These are phyloP conservation scores for Bedellia somnulentella DNA, from an alignment of 2,888 invertebrate species.

Conservation along the genomic window DNA sequence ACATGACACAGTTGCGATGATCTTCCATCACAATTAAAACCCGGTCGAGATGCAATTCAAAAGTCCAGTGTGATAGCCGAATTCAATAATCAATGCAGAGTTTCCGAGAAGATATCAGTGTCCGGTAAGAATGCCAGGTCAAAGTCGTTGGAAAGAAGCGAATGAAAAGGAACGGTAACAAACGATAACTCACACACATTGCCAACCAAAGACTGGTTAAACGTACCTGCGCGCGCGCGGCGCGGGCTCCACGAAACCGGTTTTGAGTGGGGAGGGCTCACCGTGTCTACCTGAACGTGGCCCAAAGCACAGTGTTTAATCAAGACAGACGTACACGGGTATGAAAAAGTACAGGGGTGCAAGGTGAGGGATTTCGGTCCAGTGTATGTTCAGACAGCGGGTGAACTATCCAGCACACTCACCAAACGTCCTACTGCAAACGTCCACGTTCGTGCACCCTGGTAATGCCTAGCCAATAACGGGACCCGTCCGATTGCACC, in stretches of 20 bases:
- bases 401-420: no score
- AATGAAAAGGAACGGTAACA: no score
- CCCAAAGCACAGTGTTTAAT: not conserved
- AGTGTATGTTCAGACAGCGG: no score
- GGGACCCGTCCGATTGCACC: no score
- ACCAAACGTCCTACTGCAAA: no score
- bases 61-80: not conserved
- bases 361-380: no score
- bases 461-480: no score
- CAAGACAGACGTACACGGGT: not conserved
- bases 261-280: not conserved
- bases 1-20: conserved; percentile 4
- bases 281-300: no score
- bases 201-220: not conserved
- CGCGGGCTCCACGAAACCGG: not conserved
- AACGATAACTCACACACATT: no score
- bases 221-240: not conserved
- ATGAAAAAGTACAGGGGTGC: not conserved
- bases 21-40: conserved; percentile 1
- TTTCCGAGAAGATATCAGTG: not conserved
- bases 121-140: not conserved
- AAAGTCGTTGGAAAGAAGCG: no score
- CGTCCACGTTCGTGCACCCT: no score
- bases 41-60: conserved; percentile 2
- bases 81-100: not conserved